Percentiles rank a stretch among this genome's conserved stretches.
Evolutionary conservation across 2,113 vertebrate species (phyloP).

Genomic region (Zonotrichia leucophrys): DNA sequence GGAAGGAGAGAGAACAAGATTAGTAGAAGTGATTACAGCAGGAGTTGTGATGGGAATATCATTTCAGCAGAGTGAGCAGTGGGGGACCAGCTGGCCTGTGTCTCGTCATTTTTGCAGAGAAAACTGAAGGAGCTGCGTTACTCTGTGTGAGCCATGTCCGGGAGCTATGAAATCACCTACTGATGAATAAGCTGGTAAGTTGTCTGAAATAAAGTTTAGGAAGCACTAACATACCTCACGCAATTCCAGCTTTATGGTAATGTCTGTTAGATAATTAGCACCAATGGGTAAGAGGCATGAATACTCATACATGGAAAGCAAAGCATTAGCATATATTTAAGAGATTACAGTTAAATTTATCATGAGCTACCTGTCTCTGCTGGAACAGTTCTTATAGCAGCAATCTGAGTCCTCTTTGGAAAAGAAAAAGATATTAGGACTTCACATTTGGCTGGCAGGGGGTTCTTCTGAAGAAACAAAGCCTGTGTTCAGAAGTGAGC

Average conservation of each 20-base stretch:
- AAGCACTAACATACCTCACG: neutral
- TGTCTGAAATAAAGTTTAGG: slow-evolving; percentile 62
- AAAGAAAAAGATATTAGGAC: neutral
- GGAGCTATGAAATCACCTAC: slow-evolving; percentile 45
- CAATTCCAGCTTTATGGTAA: slow-evolving; percentile 43
- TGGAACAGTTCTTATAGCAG: neutral
- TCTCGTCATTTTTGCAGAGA: slow-evolving; percentile 10
- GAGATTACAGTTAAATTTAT: slow-evolving; percentile 47
- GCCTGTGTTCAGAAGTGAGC: neutral
- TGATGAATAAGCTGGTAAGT: slow-evolving; percentile 51
- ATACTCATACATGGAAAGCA: slow-evolving; percentile 13
- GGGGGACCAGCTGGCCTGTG: neutral
- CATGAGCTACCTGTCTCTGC: slow-evolving; percentile 39
- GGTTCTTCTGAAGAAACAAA: neutral
- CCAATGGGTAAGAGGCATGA: slow-evolving; percentile 38
- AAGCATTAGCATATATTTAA: slow-evolving; percentile 58
- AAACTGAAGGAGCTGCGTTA: neutral
- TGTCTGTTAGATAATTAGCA: slow-evolving; percentile 51
- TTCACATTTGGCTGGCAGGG: neutral
- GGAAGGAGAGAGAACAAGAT: slow-evolving; percentile 24
- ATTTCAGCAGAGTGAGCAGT: slow-evolving; percentile 34
- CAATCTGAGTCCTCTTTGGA: neutral
- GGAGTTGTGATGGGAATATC: slow-evolving; percentile 48
- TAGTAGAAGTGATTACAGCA: slow-evolving; percentile 43
- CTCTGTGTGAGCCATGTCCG: neutral